phyloP scores from a whole-genome alignment of 2,113 vertebrate species.

The Oceanodroma tethys region DNA sequence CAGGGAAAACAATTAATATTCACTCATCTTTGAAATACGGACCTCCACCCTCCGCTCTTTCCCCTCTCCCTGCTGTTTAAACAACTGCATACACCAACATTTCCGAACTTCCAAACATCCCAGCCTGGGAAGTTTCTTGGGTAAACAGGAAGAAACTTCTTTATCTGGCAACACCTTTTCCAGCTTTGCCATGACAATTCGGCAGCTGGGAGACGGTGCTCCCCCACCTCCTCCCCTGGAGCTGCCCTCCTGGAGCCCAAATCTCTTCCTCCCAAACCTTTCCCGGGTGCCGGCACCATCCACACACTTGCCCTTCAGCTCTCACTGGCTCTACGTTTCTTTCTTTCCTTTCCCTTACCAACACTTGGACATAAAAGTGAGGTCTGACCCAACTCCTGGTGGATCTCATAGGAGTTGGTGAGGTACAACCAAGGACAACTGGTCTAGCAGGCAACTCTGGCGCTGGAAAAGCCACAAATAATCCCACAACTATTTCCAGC shows the following conservation, averaged over 20 bases:
- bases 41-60: neutral
- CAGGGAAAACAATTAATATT: neutral
- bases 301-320: neutral
- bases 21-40: neutral
- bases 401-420: accelerated
- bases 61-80: neutral
- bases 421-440: neutral
- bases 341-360: neutral
- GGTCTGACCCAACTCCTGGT: neutral
- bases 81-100: neutral
- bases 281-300: neutral
- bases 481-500: neutral
- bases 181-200: neutral
- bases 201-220: accelerated
- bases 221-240: neutral
- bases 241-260: neutral
- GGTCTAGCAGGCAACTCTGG: neutral
- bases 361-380: neutral
- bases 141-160: neutral
- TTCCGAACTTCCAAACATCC: neutral
- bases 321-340: neutral
- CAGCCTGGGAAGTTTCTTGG: neutral
- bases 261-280: neutral
- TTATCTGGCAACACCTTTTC: neutral
- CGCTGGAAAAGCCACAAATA: neutral